A percentile compares a stretch with the other conserved stretches of the same genome.
Conservation (phyloP, 2,797 vertebrate species). For the Calcarius lapponicus region DNA sequence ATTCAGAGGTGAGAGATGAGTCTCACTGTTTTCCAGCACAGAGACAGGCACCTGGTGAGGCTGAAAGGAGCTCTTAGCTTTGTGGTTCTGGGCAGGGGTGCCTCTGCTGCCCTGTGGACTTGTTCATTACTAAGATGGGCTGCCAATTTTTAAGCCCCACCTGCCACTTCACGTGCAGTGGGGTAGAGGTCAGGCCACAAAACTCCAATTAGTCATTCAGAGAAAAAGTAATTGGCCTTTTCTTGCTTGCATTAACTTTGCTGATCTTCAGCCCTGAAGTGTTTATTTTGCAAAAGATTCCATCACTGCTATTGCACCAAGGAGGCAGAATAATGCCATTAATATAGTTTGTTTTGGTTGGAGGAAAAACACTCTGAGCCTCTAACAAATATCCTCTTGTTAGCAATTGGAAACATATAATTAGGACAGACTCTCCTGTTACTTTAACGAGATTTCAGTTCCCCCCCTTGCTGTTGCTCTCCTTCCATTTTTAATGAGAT, state of each 20-base stretch:
- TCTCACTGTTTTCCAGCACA: neutral
- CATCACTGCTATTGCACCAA: constrained; percentile 33
- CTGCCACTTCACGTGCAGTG: neutral
- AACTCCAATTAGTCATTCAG: constrained; percentile 59
- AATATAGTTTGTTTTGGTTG: constrained; percentile 70
- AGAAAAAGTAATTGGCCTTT: constrained; percentile 59
- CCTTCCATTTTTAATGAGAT: constrained; percentile 78
- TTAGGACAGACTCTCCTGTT: constrained; percentile 62
- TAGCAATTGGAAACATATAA: constrained; percentile 71
- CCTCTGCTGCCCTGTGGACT: neutral
- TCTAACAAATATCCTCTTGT: constrained; percentile 72
- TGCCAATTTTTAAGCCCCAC: neutral
- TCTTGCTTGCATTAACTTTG: constrained; percentile 50
- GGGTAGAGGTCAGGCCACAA: constrained; percentile 64
- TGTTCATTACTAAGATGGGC: neutral
- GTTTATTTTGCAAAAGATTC: constrained; percentile 72
- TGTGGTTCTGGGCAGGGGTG: neutral
- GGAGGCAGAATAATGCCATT: constrained; percentile 66
- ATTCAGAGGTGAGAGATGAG: neutral
- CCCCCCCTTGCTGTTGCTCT: constrained; percentile 16
- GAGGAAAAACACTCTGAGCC: constrained; percentile 61
- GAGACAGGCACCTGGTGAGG: neutral
- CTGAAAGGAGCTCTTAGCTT: neutral
- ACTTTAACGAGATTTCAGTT: constrained; percentile 72
- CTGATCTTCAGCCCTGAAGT: constrained; percentile 48